Percentiles rank a stretch among this genome's conserved stretches.
These are phyloP conservation scores for Pantherophis alleghaniensis DNA, from an alignment of 2,797 vertebrate genomes.

Conservation along the genomic window DNA sequence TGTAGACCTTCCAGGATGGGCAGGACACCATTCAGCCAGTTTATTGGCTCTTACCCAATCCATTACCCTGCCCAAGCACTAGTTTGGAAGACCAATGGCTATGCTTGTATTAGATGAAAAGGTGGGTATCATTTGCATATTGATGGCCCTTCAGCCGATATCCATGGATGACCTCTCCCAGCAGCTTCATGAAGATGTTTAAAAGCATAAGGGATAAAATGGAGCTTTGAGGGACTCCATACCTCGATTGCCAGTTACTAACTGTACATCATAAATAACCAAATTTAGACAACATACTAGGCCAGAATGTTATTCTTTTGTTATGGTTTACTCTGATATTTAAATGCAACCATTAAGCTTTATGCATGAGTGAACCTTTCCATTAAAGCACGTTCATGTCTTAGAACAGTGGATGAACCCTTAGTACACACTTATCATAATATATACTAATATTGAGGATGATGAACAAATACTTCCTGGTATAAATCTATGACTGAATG, in stretches of 20 bases:
- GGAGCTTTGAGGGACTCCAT: not conserved
- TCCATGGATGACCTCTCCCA: not conserved
- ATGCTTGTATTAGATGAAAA: not conserved
- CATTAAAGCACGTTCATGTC: not conserved
- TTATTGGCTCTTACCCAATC: not conserved
- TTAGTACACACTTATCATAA: not conserved
- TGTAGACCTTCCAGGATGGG: not conserved
- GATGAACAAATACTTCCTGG: not conserved
- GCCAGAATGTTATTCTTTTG: not conserved
- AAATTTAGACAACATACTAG: not conserved
- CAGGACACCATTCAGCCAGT: not conserved
- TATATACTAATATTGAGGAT: not conserved
- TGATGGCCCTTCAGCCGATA: not conserved
- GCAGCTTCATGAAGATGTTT: not conserved
- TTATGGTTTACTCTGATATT: not conserved
- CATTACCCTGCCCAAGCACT: not conserved
- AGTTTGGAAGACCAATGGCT: not conserved
- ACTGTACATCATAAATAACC: not conserved
- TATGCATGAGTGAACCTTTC: not conserved
- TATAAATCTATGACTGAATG: slow-evolving; percentile 2
- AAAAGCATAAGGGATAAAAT: not conserved
- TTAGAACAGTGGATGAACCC: not conserved
- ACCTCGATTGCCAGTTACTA: not conserved
- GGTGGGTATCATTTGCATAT: not conserved
- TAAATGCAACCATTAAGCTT: not conserved